Evolutionary conservation across 2,113 vertebrate species (phyloP).

Genomic region (Diadophis punctatus): DNA sequence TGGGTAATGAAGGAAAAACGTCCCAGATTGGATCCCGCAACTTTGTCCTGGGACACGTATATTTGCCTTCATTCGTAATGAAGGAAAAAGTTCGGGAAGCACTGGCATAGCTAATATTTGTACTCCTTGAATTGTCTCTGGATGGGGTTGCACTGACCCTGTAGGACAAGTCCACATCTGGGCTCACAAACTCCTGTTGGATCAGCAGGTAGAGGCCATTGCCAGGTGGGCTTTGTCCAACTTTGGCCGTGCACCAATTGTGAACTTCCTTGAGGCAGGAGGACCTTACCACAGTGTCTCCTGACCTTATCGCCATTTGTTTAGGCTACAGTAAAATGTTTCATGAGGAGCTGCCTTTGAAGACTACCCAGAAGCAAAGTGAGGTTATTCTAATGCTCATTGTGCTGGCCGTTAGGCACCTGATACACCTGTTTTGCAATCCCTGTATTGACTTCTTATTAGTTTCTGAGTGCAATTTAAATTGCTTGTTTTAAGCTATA

Average conservation of each 20-base stretch:
- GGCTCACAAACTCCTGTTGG: neutral
- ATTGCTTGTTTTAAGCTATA: neutral
- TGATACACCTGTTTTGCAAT: neutral
- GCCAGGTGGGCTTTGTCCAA: neutral
- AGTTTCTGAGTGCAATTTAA: neutral
- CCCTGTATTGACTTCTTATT: neutral
- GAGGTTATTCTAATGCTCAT: neutral
- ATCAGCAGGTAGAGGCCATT: neutral
- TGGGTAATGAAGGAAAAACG: too few relatives aligned
- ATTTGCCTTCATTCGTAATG: too few relatives aligned
- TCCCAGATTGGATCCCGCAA: too few relatives aligned
- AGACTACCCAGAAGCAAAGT: neutral
- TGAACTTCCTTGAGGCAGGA: neutral
- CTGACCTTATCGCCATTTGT: neutral
- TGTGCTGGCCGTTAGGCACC: neutral
- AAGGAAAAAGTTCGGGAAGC: too few relatives aligned
- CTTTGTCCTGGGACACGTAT: too few relatives aligned
- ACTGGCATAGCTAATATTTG: neutral
- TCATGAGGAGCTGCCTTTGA: neutral
- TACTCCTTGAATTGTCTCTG: neutral
- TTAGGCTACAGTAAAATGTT: neutral
- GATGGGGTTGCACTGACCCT: neutral
- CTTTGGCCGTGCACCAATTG: neutral
- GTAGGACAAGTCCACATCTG: neutral
- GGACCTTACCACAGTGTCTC: neutral